Evolutionary conservation across 2,888 invertebrate species (phyloP).

Genomic region (Dryocosmus kuriphilus): DNA sequence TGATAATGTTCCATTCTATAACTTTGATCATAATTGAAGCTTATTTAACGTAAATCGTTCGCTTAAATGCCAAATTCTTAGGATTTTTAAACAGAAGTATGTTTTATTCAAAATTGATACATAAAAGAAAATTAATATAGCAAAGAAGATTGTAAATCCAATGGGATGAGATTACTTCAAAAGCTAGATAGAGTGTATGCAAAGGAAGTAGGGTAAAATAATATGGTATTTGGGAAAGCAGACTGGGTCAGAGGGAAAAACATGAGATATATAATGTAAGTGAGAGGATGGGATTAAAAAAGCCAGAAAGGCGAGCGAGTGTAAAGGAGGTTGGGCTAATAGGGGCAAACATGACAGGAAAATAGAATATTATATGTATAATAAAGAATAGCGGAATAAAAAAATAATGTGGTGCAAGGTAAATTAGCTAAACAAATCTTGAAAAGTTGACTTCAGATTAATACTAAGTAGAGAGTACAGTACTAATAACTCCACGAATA

Average conservation of each 20-base stretch:
- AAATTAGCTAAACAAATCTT: neutral
- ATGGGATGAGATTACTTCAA: conserved; percentile 5
- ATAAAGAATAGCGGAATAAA: neutral
- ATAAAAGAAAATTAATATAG: neutral
- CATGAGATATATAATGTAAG: conserved; percentile 1
- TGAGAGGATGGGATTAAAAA: neutral
- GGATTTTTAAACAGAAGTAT: neutral
- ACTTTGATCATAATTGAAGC: too few relatives aligned
- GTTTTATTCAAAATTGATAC: neutral
- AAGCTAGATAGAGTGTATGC: neutral
- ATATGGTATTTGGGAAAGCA: conserved; percentile 28
- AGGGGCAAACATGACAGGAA: neutral
- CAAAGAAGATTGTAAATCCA: neutral
- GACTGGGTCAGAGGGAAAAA: conserved; percentile 30
- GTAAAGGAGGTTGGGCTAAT: conserved; percentile 20
- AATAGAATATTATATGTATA: neutral
- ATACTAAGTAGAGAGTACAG: too few relatives aligned
- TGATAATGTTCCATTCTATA: too few relatives aligned
- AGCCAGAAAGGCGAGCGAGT: conserved; percentile 14
- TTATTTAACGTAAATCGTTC: too few relatives aligned
- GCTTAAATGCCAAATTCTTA: too few relatives aligned
- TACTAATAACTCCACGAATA: too few relatives aligned
- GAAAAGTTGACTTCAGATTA: too few relatives aligned
- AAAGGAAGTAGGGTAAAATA: conserved; percentile 31
- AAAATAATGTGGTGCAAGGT: neutral